Percentiles rank a stretch among this genome's conserved stretches.
phyloP scores from a whole-genome alignment of 2,113 vertebrate species.

The Pseudorasbora parva region DNA sequence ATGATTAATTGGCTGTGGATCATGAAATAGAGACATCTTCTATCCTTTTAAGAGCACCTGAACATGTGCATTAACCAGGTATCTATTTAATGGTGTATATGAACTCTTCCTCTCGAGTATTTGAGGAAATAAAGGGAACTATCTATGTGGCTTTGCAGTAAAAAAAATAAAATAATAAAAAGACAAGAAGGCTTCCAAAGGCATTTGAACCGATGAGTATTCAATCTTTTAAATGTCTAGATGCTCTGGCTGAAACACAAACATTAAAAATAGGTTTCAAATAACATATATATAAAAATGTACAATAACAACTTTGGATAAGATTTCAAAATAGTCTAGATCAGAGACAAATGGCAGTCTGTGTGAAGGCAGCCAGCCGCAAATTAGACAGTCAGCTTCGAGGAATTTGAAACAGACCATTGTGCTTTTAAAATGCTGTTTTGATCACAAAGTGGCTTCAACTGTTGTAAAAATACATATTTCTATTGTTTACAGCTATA shows the following conservation, averaged over 20 bases:
- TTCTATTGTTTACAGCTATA: not conserved
- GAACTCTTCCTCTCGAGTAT: not conserved
- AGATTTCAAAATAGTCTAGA: slow-evolving; percentile 17
- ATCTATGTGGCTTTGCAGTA: not conserved
- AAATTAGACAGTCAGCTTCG: slow-evolving; percentile 38
- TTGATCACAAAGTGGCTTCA: not conserved
- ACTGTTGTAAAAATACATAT: not conserved
- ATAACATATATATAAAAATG: not conserved
- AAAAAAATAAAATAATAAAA: too few species aligned
- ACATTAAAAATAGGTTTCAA: slow-evolving; percentile 7
- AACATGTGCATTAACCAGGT: not conserved
- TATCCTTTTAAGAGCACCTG: not conserved
- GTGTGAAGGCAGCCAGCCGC: slow-evolving; percentile 5
- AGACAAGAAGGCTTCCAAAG: not conserved
- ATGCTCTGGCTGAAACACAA: not conserved
- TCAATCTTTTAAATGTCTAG: not conserved
- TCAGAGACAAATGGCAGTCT: slow-evolving; percentile 7
- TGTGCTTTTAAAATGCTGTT: not conserved
- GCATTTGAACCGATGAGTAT: not conserved
- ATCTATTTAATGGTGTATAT: not conserved
- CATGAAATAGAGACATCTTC: slow-evolving; percentile 22
- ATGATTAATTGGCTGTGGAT: slow-evolving; percentile 21
- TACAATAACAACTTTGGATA: not conserved
- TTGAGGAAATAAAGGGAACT: not conserved
- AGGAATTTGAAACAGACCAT: slow-evolving; percentile 15